Percentiles rank a stretch among this genome's conserved stretches.
These are phyloP conservation scores for Pseudorasbora parva DNA, from an alignment of 2,113 vertebrate genomes.

Conservation along the genomic window DNA sequence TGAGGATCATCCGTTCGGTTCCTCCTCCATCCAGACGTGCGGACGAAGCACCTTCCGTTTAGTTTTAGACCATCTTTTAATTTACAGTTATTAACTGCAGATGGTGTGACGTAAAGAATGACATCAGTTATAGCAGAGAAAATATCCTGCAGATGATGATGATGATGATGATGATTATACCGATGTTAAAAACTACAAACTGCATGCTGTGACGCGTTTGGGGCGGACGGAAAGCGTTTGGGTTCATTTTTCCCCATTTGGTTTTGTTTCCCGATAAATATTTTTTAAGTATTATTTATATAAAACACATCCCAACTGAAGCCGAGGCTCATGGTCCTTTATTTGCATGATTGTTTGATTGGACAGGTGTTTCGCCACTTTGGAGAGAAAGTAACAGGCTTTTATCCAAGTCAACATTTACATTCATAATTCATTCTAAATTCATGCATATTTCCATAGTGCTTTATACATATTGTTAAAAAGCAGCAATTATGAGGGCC, in stretches of 20 bases:
- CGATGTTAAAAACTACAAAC: constrained; percentile 60
- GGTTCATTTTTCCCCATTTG: constrained; percentile 54
- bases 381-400: no score
- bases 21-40: not conserved
- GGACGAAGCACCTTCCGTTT: constrained; percentile 30
- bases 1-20: not conserved
- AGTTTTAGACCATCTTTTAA: constrained; percentile 68
- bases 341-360: not conserved
- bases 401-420: no score
- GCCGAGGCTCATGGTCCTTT: constrained; percentile 62
- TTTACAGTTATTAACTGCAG: constrained; percentile 66
- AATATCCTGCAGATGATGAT: constrained; percentile 63
- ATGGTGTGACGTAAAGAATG: constrained; percentile 69
- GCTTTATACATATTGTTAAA: no score
- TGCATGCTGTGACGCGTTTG: constrained; percentile 75
- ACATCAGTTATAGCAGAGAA: constrained; percentile 70
- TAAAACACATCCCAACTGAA: constrained; percentile 76
- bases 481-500: no score
- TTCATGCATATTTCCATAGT: no score
- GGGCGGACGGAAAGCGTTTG: constrained; percentile 56
- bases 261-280: constrained; percentile 68
- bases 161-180: constrained; percentile 51
- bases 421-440: no score
- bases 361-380: not conserved
- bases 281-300: constrained; percentile 84